Conservation (phyloP, 1,140 invertebrate genomes). For the Cyclargus thomasi region DNA sequence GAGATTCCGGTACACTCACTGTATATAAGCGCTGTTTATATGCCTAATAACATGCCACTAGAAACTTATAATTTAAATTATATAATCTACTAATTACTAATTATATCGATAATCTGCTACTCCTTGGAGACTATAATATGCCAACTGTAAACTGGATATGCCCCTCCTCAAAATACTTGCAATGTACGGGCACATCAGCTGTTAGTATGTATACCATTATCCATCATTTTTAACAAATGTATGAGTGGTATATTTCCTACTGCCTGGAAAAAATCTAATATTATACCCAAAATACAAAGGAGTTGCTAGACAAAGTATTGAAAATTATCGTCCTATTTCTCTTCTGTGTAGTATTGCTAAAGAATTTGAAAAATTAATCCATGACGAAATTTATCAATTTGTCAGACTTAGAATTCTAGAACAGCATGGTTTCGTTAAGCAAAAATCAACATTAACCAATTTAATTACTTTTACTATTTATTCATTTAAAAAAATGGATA, state of each 20-base stretch:
- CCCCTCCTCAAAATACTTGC: neutral
- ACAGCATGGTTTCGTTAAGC: slow-evolving; percentile 22
- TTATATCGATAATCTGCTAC: neutral
- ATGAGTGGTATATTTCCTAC: neutral
- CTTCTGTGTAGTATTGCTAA: slow-evolving; percentile 21
- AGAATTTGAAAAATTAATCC: slow-evolving; percentile 23
- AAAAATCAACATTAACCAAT: slow-evolving; percentile 25
- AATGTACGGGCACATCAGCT: neutral
- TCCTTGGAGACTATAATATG: neutral
- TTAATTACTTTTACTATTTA: slow-evolving; percentile 4
- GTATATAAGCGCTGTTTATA: neutral
- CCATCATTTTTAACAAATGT: neutral
- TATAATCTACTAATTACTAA: neutral
- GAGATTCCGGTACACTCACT: neutral
- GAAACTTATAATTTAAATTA: neutral
- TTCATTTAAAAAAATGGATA: too few species aligned
- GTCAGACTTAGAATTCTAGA: slow-evolving; percentile 10
- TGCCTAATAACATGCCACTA: neutral
- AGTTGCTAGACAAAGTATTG: slow-evolving; percentile 15
- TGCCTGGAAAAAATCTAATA: slow-evolving; percentile 20
- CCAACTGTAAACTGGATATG: neutral
- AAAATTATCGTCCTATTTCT: slow-evolving; percentile 26
- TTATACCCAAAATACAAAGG: slow-evolving; percentile 24
- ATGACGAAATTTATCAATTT: slow-evolving; percentile 19
- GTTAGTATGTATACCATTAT: neutral